Evolutionary conservation across 2,888 invertebrate species (phyloP), one percentile per base, ranked within the genome.

Genomic region (Cepaea hortensis): DNA sequence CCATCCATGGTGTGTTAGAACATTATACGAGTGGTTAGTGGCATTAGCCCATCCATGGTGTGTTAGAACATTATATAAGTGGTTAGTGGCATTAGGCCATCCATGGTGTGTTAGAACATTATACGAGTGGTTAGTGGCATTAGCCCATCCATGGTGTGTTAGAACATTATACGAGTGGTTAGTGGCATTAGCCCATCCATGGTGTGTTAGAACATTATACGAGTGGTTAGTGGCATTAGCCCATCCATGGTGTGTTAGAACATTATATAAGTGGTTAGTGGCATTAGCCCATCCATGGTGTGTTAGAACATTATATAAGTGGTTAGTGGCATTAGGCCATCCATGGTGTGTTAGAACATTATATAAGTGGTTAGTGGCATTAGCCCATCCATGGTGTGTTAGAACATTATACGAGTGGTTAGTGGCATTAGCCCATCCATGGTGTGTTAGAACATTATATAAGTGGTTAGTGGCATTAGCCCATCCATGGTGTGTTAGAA

Each of bases 81-180:
- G 9, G 9, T 62, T 62, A 68, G 68, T 68, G 68, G 68, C 1
- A 68, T 68, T n/a, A 68, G 68, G 4, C 68, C 68, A 0, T 1
- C 15, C 5, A 68, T 68, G 68, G 68, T 68, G 0, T 4, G 9
- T 68, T 68, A 35, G 35, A 91, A 91, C 83, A 91, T 93, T 50
- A 93, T 93, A 82, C 86, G 92, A 79, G 91, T 93, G 46, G 91
- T 93, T 48, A 90, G 91, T 81, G 92, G 93, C 6, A 93, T 93
- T 72, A 90, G 91, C 11, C 90, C 92, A 9, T 92, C 93, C 9
- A 92, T 93, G 93, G 93, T 93, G 89, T 88, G 90, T 87, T 68
- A 0, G 2, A 15, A 3, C 15, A 55, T 9, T 55, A 55, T 55
- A 82, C 85, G 92, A 79, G 91, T 93, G 46, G 91, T 93, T 48